Conservation (phyloP, 2,888 invertebrate species). For the Malachius bipustulatus region DNA sequence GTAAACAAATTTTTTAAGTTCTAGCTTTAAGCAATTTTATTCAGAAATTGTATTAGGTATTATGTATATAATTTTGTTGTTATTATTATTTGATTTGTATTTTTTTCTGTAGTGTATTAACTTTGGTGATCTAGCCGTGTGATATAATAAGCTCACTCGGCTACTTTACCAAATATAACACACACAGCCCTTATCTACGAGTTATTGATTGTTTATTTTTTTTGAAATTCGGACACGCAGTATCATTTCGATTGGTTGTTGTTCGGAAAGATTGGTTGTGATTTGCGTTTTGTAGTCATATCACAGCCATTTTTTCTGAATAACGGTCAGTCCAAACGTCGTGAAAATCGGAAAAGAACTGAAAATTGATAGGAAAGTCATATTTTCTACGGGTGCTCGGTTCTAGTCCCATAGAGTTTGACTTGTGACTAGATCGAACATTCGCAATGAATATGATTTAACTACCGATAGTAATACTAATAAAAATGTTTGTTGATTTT, state of each 20-base stretch:
- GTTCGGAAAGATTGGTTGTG: slow-evolving; percentile 34
- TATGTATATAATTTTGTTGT: background rate
- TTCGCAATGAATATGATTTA: slow-evolving; percentile 34
- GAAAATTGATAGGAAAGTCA: slow-evolving; percentile 17
- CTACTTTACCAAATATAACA: slow-evolving; percentile 27
- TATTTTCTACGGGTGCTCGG: slow-evolving; percentile 32
- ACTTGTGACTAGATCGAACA: slow-evolving; percentile 38
- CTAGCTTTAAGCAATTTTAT: too few species aligned
- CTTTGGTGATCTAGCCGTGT: slow-evolving; percentile 40
- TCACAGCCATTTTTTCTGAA: slow-evolving; percentile 38
- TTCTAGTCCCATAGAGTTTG: slow-evolving; percentile 30
- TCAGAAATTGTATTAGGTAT: slow-evolving; percentile 1
- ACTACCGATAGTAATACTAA: too few species aligned
- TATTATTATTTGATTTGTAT: background rate
- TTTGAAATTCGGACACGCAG: too few species aligned
- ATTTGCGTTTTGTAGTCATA: slow-evolving; percentile 30
- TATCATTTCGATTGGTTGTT: slow-evolving; percentile 15
- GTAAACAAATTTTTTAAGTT: too few species aligned
- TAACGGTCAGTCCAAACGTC: slow-evolving; percentile 17
- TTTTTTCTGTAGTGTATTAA: slow-evolving; percentile 14
- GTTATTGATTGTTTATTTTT: background rate
- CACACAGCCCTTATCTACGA: background rate
- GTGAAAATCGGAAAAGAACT: too few species aligned
- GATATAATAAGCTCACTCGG: slow-evolving; percentile 28
- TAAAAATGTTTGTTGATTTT: too few species aligned